Base-by-base conservation (phyloP, 1,140 invertebrate species). In the Euwallacea similis region DNA sequence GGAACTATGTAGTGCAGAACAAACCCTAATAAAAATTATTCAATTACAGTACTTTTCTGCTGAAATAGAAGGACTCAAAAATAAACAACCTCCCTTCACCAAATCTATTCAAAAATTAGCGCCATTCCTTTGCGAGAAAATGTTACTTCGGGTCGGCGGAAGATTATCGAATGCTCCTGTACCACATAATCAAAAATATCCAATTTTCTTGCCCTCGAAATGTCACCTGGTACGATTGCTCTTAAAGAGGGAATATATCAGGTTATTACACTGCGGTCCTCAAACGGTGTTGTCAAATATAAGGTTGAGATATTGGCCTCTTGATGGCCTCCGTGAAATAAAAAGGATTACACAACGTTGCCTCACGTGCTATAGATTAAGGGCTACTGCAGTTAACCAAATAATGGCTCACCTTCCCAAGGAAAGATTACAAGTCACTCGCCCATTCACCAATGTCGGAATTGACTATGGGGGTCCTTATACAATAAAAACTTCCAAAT, bases 101-200 rank as follows among this genome's bases (percentile, higher is more conserved):
- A 8, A 8, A 2, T 2, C 2, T 4, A 13, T 13, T 13, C 8
- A 41, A 41, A 60, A 41, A 43, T 43, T 60, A 42, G 42, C 21
- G 2, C 58, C 58, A 9, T 60, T 60, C 2, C 10, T 60, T 8
- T 16, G 42, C 8, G 42, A 41, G 3, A 7, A 60, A 0, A 11
- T 2, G 2, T 41, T 60, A 2, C 42, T 60, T 10, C 21, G 58
- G 41, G 77, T 79, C 7, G 75, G 74, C n/a, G 76, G 75, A 3
- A 64, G 77, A 44, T 53, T 79, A 55, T 61, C 73, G 60, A 65
- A 76, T 47, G 46, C 75, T 15, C 15, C 61, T 15, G 50, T 76
- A 16, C 3, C 61, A 15, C 74, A 66, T 11, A 42, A 63, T 10
- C 44, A 55, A 11, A 70, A 58, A 33, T 7, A 58, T 58, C 55